Base-by-base conservation (phyloP, 2,113 vertebrate species). In the Sturnira hondurensis region DNA sequence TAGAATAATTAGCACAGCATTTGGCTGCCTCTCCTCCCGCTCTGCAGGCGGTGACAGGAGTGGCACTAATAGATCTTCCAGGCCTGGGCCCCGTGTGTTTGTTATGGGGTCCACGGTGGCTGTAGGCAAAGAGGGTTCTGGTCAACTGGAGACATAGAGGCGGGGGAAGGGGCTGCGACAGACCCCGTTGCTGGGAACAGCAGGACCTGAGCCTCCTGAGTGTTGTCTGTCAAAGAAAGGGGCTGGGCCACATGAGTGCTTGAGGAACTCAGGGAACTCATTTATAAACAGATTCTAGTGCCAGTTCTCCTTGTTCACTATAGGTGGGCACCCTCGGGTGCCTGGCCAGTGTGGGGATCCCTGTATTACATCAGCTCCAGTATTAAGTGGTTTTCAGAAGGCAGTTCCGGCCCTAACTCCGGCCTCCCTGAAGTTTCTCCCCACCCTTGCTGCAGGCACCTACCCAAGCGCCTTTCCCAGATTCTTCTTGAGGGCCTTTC, bases 1-100 rank as follows among this genome's bases (percentile, higher is more conserved):
- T 94, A 88, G 97, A 98, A 98, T 98, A 98, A 98, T 98, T 98
- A 98, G 98, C 58, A 0, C 45, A 20, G 97, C 2, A 61, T 97
- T 98, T 97, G 96, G 90, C 97, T 97, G 58, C 12, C 97, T 96
- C 93, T 97, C 93, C 95, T 98, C 96, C 95, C 28, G 96, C 98
- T 92, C 97, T 19, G 91, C 89, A 1, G 97, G 94, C 73, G 82
- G 96, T 94, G 96, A 96, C 94, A 1, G 91, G 33, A 73, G 94
- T 77, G 87, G 61, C 97, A 96, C 98, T 97, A 96, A 36, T 96
- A 98, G 97, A 97, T 97, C 98, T 98, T 95, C 97, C 98, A 97
- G 94, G 93, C 97, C 96, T 96, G 78, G 8, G 97, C 96, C 96
- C 96, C 78, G 80, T 95, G 96, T 92, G 77, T 91, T 96, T 96